These are phyloP conservation scores for Argya squamiceps DNA, from an alignment of 2,797 vertebrate genomes.

Conservation along the genomic window DNA sequence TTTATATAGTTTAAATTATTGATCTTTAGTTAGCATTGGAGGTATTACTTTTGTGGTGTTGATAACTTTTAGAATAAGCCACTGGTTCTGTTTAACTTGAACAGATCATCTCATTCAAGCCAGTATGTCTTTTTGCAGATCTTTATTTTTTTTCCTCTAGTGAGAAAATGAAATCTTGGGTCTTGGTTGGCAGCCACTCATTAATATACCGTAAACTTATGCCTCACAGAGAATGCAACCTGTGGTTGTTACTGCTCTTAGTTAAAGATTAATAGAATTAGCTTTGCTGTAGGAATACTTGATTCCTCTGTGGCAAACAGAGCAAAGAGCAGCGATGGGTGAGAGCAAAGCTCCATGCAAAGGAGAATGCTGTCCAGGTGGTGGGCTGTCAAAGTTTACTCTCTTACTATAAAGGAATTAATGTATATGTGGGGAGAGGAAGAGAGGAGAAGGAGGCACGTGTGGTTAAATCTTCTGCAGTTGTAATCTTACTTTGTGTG, in stretches of 20 bases:
- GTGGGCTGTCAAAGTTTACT: background rate
- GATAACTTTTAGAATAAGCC: background rate
- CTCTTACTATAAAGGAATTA: background rate
- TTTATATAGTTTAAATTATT: background rate
- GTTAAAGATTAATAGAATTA: background rate
- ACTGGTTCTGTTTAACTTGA: background rate
- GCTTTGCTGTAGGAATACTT: background rate
- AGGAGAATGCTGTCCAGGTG: background rate
- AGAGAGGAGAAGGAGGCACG: background rate
- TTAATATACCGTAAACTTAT: background rate
- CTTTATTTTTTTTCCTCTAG: background rate
- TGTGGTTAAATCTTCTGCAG: background rate
- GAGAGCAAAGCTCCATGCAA: background rate
- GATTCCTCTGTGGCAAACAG: background rate
- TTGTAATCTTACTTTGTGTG: background rate
- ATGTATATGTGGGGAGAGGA: background rate
- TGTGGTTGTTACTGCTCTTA: background rate
- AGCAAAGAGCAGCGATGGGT: background rate
- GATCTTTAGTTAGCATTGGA: background rate
- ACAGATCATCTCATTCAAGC: background rate
- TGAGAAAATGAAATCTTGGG: background rate
- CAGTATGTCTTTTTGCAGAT: background rate
- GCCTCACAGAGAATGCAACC: background rate
- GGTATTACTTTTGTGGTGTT: background rate
- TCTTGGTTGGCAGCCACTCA: background rate